phyloP scores from a whole-genome alignment of 1,140 invertebrate species.

The Homalodisca vitripennis region DNA sequence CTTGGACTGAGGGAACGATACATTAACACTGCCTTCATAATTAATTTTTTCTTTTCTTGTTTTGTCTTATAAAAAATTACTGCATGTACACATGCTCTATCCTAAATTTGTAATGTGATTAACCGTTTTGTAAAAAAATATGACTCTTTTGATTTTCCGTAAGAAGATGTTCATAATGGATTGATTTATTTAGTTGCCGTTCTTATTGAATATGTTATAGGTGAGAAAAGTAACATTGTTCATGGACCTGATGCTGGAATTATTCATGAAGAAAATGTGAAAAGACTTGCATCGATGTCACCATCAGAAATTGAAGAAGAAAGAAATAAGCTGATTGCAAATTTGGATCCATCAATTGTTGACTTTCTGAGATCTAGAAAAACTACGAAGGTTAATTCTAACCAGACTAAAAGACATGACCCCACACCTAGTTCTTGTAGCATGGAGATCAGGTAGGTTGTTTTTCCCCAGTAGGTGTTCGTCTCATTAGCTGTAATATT shows the following conservation, averaged over 20 bases:
- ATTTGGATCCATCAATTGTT: conserved; percentile 64
- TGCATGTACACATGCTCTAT: no score
- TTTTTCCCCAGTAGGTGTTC: conserved; percentile 34
- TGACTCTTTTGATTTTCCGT: background rate
- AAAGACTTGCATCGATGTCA: conserved; percentile 65
- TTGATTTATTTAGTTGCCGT: background rate
- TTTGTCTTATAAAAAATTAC: no score
- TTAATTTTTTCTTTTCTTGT: no score
- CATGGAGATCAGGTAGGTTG: conserved; percentile 29
- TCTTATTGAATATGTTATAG: background rate
- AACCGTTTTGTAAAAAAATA: background rate
- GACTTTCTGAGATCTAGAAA: conserved; percentile 63
- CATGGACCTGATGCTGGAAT: conserved; percentile 53
- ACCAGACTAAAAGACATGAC: background rate
- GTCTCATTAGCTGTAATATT: conserved; percentile 27
- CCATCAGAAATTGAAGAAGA: conserved; percentile 74
- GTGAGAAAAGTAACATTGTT: background rate
- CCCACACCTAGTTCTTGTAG: background rate
- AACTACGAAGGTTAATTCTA: conserved; percentile 45
- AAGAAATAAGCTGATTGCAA: conserved; percentile 61
- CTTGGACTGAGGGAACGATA: no score
- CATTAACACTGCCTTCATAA: no score
- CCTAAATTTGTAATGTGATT: no score
- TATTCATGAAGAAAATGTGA: conserved; percentile 74
- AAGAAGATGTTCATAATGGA: background rate